phyloP scores from a whole-genome alignment of 2,113 vertebrate species.

The Odocoileus virginianus region DNA sequence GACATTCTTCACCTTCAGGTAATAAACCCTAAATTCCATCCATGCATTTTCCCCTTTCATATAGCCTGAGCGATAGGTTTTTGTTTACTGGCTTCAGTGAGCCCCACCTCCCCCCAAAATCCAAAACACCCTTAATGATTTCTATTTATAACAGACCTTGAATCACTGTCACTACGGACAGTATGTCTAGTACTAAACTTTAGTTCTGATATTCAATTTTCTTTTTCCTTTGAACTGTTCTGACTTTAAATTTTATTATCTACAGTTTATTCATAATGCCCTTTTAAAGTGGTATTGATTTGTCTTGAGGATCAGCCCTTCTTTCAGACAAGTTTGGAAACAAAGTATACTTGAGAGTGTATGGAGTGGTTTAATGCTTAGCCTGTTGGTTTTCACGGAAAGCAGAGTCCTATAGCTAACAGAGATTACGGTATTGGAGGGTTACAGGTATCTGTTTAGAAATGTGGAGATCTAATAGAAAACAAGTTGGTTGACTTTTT shows the following conservation, averaged over 20 bases:
- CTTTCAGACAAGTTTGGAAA: constrained; percentile 78
- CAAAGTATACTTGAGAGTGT: constrained; percentile 67
- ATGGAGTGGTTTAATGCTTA: constrained; percentile 72
- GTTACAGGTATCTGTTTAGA: constrained; percentile 86
- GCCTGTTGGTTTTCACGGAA: constrained; percentile 77
- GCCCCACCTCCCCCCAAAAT: background rate
- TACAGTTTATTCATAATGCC: constrained; percentile 59
- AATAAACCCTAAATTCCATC: constrained; percentile 88
- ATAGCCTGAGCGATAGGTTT: constrained; percentile 77
- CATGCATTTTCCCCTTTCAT: constrained; percentile 81
- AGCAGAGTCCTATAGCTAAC: constrained; percentile 78
- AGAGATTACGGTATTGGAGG: constrained; percentile 85
- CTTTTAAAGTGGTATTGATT: constrained; percentile 61
- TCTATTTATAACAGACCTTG: constrained; percentile 70
- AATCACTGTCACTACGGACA: constrained; percentile 71
- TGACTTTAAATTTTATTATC: constrained; percentile 70
- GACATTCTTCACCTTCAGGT: constrained; percentile 94
- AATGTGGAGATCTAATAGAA: constrained; percentile 76
- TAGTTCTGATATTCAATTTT: constrained; percentile 61
- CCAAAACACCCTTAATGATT: constrained; percentile 58
- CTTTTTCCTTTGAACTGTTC: constrained; percentile 65
- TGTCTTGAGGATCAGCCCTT: constrained; percentile 70
- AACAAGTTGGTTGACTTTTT: constrained; percentile 82
- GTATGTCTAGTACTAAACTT: constrained; percentile 77
- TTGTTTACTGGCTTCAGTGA: constrained; percentile 76